Evolutionary conservation across 2,888 invertebrate species (phyloP), one percentile per base, ranked within the genome.

Genomic region (Metellina segmentata): DNA sequence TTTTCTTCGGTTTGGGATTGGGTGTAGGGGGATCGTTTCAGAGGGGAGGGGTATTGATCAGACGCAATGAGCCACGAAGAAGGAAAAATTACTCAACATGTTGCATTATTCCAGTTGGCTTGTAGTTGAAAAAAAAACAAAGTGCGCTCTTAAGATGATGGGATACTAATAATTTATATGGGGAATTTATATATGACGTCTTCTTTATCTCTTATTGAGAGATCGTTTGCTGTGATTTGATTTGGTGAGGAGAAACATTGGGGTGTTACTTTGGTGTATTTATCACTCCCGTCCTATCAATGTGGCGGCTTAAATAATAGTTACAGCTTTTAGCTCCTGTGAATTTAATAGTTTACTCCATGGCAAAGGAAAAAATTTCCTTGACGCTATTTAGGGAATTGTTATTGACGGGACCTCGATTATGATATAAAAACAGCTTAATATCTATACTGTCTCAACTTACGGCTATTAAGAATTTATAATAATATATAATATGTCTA

Each of bases 51-150:
- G 77, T 90, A 90, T 90, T 90, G 90, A 90, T 85, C 85, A 90
- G 69, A 70, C 11, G 90, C 85, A 90, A 90, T 90, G 90, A 90
- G 72, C 90, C 90, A 74, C 51, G 79, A 85, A 81, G 85, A 49
- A 69, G 90, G 74, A 74, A 85, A 85, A 82, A 89, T 83, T 81
- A 85, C 81, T 85, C 85, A 85, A 83, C 75, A 85, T 53, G 83
- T 79, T 79, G 70, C 34, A 90, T 85, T 85, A 85, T 85, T 85
- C 61, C 77, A 85, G 61, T 34, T 48, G 77, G 85, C n/a, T 85
- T 75, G 77, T 53, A 53, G 75, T 85, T 85, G 52, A 85, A 77
- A 85, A 48, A 74, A 71, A 71, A 52, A n/a, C n/a, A 72, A 83
- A 53, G 53, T 61, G 61, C 79, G 61, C 20, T 61, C 16, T 11